These are phyloP conservation scores for Forbesichthys papilliferus DNA, from an alignment of 2,113 vertebrate genomes.

Conservation along the genomic window DNA sequence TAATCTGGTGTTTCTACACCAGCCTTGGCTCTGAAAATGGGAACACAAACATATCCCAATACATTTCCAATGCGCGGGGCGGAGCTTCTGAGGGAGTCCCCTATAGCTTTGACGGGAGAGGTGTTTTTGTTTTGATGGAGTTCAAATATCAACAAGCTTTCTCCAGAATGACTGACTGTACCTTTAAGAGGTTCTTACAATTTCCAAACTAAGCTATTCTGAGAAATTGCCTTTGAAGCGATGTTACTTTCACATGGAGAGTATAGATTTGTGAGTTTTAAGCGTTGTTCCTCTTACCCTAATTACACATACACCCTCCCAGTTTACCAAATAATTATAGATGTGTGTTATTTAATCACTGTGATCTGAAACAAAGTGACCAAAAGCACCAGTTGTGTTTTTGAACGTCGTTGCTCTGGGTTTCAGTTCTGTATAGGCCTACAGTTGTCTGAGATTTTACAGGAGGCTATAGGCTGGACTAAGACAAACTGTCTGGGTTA, in stretches of 20 bases:
- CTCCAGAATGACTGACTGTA: background rate
- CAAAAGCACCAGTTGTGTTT: constrained; percentile 17
- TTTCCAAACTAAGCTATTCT: constrained; percentile 12
- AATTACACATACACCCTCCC: constrained; percentile 45
- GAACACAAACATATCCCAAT: too few relatives aligned
- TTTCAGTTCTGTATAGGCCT: constrained; percentile 33
- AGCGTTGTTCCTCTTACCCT: constrained; percentile 53
- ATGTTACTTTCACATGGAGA: constrained; percentile 39
- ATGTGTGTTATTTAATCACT: constrained; percentile 42
- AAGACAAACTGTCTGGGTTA: constrained; percentile 60
- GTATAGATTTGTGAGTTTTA: constrained; percentile 45
- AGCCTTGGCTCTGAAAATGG: too few relatives aligned
- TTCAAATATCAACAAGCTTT: background rate
- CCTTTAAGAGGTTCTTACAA: constrained; percentile 4
- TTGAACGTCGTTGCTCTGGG: constrained; percentile 17
- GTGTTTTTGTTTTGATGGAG: too few relatives aligned
- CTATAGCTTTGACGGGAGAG: too few relatives aligned
- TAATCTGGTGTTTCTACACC: too few relatives aligned
- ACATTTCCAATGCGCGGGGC: too few relatives aligned
- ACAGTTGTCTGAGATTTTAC: constrained; percentile 39
- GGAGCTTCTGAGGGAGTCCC: too few relatives aligned
- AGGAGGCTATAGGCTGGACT: constrained; percentile 12
- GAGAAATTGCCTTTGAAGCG: constrained; percentile 12
- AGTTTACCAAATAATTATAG: constrained; percentile 36
- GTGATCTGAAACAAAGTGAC: constrained; percentile 34